Conservation (phyloP, 53 echinoderm and acorn worm genomes). For the Temnopleurus reevesii region DNA sequence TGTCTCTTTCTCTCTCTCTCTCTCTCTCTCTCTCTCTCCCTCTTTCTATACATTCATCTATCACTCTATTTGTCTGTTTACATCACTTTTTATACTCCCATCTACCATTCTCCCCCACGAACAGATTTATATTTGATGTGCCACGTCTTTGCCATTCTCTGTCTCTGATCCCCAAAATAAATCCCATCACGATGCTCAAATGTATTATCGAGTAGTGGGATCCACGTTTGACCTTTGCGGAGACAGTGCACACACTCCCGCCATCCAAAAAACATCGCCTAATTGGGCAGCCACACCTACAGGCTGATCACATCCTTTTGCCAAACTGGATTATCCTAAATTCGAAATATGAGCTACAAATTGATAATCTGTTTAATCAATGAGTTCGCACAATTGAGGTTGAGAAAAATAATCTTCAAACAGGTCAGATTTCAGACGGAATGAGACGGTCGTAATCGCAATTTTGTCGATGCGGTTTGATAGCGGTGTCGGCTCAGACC, state of each 20-base stretch:
- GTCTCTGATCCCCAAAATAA: neutral
- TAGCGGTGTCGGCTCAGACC: too few relatives aligned
- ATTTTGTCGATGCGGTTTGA: too few relatives aligned
- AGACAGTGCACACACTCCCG: neutral
- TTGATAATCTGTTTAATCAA: too few relatives aligned
- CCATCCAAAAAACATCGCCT: neutral
- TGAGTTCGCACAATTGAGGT: too few relatives aligned
- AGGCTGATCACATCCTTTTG: too few relatives aligned
- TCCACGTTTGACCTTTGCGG: neutral
- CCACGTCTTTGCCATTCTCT: neutral
- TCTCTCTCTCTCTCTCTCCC: neutral
- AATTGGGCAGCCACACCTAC: too few relatives aligned
- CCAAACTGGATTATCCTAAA: too few relatives aligned
- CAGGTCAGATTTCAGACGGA: too few relatives aligned
- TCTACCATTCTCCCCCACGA: neutral
- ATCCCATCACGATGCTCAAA: constrained; percentile 9
- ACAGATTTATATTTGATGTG: neutral
- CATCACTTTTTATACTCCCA: neutral
- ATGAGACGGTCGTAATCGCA: too few relatives aligned
- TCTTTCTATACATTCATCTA: neutral
- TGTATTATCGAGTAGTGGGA: neutral
- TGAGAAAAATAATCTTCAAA: too few relatives aligned
- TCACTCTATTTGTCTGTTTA: neutral
- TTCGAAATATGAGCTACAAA: too few relatives aligned
- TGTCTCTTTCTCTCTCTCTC: neutral